Base-by-base conservation (phyloP, 64 coral and sea anemone genomes). In the Dendrophyllia cribrosa region DNA sequence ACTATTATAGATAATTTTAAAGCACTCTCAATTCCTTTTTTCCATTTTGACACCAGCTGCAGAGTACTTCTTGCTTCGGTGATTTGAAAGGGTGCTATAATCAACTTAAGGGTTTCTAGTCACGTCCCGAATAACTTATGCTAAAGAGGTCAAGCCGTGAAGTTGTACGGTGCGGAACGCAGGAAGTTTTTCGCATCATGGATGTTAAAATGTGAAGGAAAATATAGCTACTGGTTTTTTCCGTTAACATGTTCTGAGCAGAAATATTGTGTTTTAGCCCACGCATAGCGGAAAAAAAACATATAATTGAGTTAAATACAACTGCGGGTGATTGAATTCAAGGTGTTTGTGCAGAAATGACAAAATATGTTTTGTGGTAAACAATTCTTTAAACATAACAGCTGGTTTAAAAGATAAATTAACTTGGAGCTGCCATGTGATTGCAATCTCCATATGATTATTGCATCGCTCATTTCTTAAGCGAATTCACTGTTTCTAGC, bases 241-340 rank as follows among this genome's bases (percentile, higher is more conserved):
- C 6, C 34, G 34, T 34, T 34, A 34, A 34, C 34, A 34, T 34
- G 80, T 51, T 68, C 80, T 68, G 80, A 84, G 80, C 80, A 84
- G 60, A 84, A 84, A 66, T 21, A 21, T 14, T 24, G 12, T 44
- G 15, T 67, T 50, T 83, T 84, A 9, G 20, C 60, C 80, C 61
- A 66, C 61, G 44, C 80, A 6, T 21, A n/a, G 44, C 43, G 80
- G 62, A 84, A 84, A 84, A 84, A 51, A 51, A 84, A 56, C 2
- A 12, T 34, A 56, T 56, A 56, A 56, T 49, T 50, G 72, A 75
- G 45, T 75, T 75, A 17, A 75, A 75, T 51, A 50, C 51, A 75
- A 75, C 46, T 75, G 72, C 72, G 47, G 72, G 72, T 75, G 72
- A 75, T 50, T 48, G 19, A 16, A 75, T 75, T 75, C 46, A 75